Evolutionary conservation across 2,113 vertebrate species (phyloP), one percentile per base, ranked within the genome.

Genomic region (Phyllostomus hastatus): DNA sequence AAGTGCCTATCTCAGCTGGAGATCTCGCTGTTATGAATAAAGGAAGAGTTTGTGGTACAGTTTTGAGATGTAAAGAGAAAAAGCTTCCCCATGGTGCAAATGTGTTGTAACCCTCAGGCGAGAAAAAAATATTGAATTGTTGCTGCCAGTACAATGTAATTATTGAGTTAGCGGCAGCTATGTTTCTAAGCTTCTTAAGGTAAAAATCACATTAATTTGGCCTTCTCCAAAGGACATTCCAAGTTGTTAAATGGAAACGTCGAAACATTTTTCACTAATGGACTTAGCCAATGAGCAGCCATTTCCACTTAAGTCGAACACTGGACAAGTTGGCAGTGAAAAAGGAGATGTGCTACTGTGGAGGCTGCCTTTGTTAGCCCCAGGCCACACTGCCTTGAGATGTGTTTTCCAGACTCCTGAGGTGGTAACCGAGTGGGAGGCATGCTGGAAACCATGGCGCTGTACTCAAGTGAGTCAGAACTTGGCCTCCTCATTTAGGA

Each of bases 1-100:
- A 99, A 99, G 99, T 99, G 99, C 98, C 99, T 99, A 98, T 99
- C 99, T 99, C 99, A 99, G 99, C 98, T 99, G 99, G 99, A 99
- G 98, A 99, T 98, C 98, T 99, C 98, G 97, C 98, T 98, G 98
- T 98, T 98, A 99, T 98, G 98, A 99, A 99, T 99, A 99, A 99
- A 99, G 98, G 98, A 99, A 99, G 98, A 99, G 98, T 98, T 98
- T 98, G 98, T 98, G 97, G 98, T 98, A 97, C 98, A 99, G 98
- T 99, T 99, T 98, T 97, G 98, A 99, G 98, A 99, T 98, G 98
- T 98, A 98, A 98, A 98, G 98, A 98, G 98, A 98, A 99, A 99
- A 98, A 97, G 98, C 98, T 98, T 99, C 99, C 99, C 99, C 97
- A 98, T 97, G 98, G 99, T 98, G 99, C 98, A 99, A 99, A 99